Evolutionary conservation across 1,140 invertebrate genomes (phyloP).

Genomic region (Nasonia vitripennis): DNA sequence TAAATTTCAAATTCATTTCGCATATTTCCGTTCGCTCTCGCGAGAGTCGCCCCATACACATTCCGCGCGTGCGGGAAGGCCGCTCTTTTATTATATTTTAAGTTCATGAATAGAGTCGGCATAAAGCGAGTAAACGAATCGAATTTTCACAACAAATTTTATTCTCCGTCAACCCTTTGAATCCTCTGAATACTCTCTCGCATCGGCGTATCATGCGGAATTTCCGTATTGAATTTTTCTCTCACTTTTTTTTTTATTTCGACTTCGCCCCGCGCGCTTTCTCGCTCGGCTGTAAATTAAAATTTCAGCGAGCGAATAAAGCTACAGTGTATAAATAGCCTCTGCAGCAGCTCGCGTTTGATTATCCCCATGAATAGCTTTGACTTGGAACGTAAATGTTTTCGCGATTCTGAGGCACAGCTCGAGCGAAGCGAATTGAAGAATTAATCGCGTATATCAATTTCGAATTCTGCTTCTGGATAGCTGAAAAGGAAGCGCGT

Average conservation of each 20-base stretch:
- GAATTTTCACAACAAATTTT: slow-evolving; percentile 5
- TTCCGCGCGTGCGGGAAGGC: too few relatives aligned
- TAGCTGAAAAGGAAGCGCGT: too few relatives aligned
- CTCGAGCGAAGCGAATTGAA: too few relatives aligned
- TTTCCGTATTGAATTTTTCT: neutral
- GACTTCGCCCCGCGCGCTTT: neutral
- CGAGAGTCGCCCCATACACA: neutral
- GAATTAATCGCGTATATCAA: too few relatives aligned
- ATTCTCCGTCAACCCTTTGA: neutral
- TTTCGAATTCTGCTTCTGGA: too few relatives aligned
- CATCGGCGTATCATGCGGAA: neutral
- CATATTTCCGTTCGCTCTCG: too few relatives aligned
- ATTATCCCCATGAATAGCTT: neutral
- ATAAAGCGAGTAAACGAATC: neutral
- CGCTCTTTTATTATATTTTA: neutral
- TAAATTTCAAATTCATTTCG: too few relatives aligned
- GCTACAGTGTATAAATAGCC: neutral
- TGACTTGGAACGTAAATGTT: too few relatives aligned
- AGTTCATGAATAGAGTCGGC: neutral
- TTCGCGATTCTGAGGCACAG: too few relatives aligned
- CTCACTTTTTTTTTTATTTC: neutral
- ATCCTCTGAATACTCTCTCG: neutral
- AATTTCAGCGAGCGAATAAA: neutral
- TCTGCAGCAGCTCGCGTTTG: neutral
- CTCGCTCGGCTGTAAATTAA: neutral